Evolutionary conservation across 2,888 invertebrate species (phyloP), one percentile per base, ranked within the genome.

Genomic region (Minunthozetes semirufus): DNA sequence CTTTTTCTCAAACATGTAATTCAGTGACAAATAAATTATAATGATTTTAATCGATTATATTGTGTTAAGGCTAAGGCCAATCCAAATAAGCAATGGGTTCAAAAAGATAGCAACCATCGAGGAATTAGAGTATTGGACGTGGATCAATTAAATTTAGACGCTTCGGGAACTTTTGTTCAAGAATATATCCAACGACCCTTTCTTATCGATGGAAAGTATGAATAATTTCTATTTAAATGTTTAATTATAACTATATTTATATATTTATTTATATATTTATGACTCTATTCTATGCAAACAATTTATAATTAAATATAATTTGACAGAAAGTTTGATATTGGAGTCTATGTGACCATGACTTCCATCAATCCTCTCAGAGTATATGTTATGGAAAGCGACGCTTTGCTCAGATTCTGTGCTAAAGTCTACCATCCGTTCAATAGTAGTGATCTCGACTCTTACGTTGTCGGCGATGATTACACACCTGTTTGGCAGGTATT

Each of bases 401-500:
- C 91, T 11, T 84, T 98, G 9, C 90, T 97, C 82, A 90, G 94
- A 78, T 97, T 94, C 83, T 97, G 97, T 81, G 88, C 92, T 0
- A 87, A 88, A 1, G 88, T 91, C 80, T 98, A 97, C 83, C 87
- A 94, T 83, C 97, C 61, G 0, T 94, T 98, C 80, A 90, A 97
- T 83, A 85, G 89, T 0, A 84, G 86, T 2, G 87, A 89, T 80
- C 81, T 90, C 42, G 89, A 94, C 80, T 94, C 96, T 81, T 98
- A 98, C 81, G 93, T 98, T 0, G 91, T 98, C 0, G 92, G 91
- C 0, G 95, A 96, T 82, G 91, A 95, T 82, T 98, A 98, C 82
- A 84, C 93, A 59, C 97, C 98, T 0, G 89, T 91, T 13, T 98
- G 97, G 98, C 87, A 96, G 82, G 89, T 97, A 9, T 90, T 92